Percentiles rank a stretch among this genome's conserved stretches.
Evolutionary conservation across 92 coral and sea anemone species (phyloP).

Genomic region (Umimayanthus kanabou): DNA sequence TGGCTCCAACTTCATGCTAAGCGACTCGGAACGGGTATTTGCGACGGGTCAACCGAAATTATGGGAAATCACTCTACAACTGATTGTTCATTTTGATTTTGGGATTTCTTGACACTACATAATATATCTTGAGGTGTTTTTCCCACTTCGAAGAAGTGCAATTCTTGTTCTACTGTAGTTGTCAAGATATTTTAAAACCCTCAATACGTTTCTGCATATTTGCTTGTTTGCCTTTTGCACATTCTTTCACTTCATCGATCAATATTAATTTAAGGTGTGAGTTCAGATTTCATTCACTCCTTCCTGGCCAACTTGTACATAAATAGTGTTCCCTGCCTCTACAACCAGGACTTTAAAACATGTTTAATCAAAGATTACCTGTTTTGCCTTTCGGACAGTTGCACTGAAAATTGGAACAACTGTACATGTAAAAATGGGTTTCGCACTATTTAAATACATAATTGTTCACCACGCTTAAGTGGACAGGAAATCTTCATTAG

Average conservation of each 20-base stretch:
- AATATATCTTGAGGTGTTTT: neutral
- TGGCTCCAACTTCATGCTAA: neutral
- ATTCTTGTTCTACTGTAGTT: neutral
- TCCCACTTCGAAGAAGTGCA: neutral
- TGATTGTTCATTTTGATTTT: neutral
- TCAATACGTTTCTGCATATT: neutral
- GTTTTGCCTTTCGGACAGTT: neutral
- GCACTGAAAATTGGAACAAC: neutral
- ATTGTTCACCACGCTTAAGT: neutral
- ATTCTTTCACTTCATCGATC: slow-evolving; percentile 26
- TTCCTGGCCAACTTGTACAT: neutral
- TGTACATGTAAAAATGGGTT: neutral
- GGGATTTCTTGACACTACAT: no score
- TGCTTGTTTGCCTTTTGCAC: slow-evolving; percentile 27
- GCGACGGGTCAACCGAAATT: neutral
- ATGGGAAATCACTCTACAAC: neutral
- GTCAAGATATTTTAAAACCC: neutral
- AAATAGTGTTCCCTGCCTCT: neutral
- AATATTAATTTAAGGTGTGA: neutral
- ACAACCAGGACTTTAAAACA: neutral
- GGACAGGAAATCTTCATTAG: slow-evolving; percentile 20
- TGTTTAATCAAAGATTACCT: neutral
- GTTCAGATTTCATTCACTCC: neutral
- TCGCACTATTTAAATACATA: neutral
- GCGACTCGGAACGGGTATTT: slow-evolving; percentile 24